Conservation (phyloP, 2,797 vertebrate species). For the Oreochromis grahami region DNA sequence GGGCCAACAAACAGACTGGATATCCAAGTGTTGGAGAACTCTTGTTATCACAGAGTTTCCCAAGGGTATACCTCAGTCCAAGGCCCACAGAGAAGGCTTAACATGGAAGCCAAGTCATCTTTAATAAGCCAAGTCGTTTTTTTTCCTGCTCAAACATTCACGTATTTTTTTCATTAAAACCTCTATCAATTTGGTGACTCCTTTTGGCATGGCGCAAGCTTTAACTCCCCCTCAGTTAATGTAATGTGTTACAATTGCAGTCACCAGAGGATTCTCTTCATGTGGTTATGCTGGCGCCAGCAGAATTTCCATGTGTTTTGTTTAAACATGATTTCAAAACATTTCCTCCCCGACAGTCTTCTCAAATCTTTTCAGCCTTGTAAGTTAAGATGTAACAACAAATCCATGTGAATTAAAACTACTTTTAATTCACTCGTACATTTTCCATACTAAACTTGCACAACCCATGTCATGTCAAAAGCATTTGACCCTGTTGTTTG, state of each 20-base stretch:
- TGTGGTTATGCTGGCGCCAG: slow-evolving; percentile 50
- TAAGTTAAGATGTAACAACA: slow-evolving; percentile 24
- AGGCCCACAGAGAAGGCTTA: slow-evolving; percentile 68
- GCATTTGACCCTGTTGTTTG: slow-evolving; percentile 8
- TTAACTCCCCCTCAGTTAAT: slow-evolving; percentile 54
- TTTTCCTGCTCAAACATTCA: slow-evolving; percentile 35
- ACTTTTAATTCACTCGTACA: slow-evolving; percentile 15
- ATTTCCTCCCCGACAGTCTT: slow-evolving; percentile 12
- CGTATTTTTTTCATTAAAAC: slow-evolving; percentile 49
- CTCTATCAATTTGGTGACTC: slow-evolving; percentile 52
- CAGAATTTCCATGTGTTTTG: slow-evolving; percentile 38
- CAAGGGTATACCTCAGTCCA: slow-evolving; percentile 72
- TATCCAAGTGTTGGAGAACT: slow-evolving; percentile 74
- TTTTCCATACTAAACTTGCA: neutral
- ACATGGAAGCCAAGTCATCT: slow-evolving; percentile 58
- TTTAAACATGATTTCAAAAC: slow-evolving; percentile 53
- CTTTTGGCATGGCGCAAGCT: slow-evolving; percentile 33
- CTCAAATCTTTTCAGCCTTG: slow-evolving; percentile 6
- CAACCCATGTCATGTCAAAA: slow-evolving; percentile 17
- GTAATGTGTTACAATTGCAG: slow-evolving; percentile 50
- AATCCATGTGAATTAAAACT: slow-evolving; percentile 15
- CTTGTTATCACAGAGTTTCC: slow-evolving; percentile 67
- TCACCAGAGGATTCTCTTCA: slow-evolving; percentile 44
- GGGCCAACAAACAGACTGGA: slow-evolving; percentile 73
- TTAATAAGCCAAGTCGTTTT: slow-evolving; percentile 64